Evolutionary conservation across 2,888 invertebrate species (phyloP).

Genomic region (Dicyrtoma fusca): DNA sequence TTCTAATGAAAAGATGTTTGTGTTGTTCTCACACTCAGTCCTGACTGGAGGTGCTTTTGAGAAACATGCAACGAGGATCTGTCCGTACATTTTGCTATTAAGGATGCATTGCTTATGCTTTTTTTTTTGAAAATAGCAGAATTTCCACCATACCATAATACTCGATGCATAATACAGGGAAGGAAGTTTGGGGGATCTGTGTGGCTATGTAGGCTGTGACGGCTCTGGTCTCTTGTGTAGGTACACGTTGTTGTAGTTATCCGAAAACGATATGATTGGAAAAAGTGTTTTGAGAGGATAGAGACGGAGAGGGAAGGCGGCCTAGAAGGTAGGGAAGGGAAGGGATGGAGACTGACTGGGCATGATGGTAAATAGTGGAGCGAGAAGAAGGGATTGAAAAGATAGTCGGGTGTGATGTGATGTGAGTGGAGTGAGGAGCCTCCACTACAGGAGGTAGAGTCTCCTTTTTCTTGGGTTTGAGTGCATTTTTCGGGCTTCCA

Average conservation of each 20-base stretch:
- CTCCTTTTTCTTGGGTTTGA: conserved; percentile 32
- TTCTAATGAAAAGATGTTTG: conserved; percentile 29
- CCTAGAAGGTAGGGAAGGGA: neutral
- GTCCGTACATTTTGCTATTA: no score
- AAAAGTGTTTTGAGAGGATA: conserved; percentile 7
- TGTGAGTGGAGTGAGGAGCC: conserved; percentile 9
- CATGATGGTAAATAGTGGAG: no score
- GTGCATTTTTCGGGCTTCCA: conserved; percentile 43
- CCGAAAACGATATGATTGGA: conserved; percentile 7
- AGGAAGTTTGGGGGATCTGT: no score
- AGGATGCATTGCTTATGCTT: neutral
- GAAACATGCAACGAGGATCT: no score
- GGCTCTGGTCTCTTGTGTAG: neutral
- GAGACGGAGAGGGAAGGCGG: neutral
- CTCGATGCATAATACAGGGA: no score
- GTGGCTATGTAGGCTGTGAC: no score
- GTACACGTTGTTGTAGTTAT: conserved; percentile 6
- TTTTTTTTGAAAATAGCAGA: neutral
- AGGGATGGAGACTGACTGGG: neutral
- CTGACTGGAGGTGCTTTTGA: neutral
- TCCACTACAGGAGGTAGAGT: conserved; percentile 25
- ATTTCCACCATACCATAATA: no score
- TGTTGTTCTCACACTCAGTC: neutral
- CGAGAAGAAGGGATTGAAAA: conserved; percentile 20
- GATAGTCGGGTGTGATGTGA: conserved; percentile 7